A percentile compares a stretch with the other conserved stretches of the same genome.
phyloP scores from a whole-genome alignment of 2,797 vertebrate genomes.

The Pipistrellus pygmaeus region DNA sequence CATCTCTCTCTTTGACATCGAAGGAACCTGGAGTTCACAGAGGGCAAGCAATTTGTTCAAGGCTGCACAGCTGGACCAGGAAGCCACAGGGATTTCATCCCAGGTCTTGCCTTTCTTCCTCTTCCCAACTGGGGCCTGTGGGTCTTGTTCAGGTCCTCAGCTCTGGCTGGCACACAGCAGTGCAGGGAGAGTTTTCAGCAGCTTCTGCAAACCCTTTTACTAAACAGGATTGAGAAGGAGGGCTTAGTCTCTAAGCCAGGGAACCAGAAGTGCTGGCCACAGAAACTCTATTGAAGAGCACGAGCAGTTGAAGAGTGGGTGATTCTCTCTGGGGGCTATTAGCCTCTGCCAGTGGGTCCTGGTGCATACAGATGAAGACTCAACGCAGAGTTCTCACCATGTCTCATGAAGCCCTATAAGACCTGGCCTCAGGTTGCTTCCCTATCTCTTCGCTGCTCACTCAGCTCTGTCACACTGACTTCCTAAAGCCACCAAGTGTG shows the following conservation, averaged over 20 bases:
- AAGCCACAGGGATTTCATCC: background rate
- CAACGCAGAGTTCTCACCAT: background rate
- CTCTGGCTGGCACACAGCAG: background rate
- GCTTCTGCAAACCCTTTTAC: background rate
- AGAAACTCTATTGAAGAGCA: background rate
- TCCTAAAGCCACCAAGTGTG: no score
- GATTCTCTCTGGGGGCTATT: background rate
- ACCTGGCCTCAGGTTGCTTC: background rate
- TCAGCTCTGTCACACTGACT: background rate
- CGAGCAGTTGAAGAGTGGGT: background rate
- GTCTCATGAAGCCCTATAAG: background rate
- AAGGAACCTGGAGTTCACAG: background rate
- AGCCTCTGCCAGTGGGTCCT: fast-evolving
- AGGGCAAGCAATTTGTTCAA: background rate
- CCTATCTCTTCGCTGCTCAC: fast-evolving
- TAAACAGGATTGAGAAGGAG: background rate
- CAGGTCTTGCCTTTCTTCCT: background rate
- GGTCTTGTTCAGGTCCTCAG: background rate
- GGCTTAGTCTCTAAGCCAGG: background rate
- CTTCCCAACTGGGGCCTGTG: background rate
- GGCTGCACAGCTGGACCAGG: background rate
- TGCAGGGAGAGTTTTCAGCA: background rate
- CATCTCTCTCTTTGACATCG: background rate
- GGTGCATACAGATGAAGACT: background rate
- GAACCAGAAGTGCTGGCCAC: background rate